These are phyloP conservation scores for Lymantria dispar DNA, from an alignment of 2,888 invertebrate species.

Conservation along the genomic window DNA sequence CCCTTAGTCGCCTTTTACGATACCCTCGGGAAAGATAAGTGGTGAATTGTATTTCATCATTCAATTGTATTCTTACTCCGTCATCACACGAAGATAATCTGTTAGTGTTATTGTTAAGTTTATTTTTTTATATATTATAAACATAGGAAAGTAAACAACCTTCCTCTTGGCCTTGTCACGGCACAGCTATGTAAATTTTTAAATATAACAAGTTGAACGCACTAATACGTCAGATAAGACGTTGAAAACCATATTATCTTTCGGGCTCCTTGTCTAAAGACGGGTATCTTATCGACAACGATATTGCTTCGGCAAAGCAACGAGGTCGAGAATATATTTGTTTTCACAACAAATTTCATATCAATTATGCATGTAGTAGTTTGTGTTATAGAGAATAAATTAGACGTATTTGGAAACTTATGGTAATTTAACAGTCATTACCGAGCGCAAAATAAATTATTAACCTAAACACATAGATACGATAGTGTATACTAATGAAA, in stretches of 20 bases:
- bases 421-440: no score
- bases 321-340: conserved; percentile 42
- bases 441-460: no score
- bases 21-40: no score
- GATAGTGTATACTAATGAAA: no score
- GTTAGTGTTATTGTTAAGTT: no score
- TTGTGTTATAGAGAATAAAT: not conserved
- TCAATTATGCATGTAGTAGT: conserved; percentile 11
- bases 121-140: no score
- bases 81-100: no score
- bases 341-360: conserved; percentile 40
- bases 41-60: no score
- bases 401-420: not conserved
- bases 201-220: conserved; percentile 61
- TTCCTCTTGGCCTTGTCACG: conserved; percentile 33
- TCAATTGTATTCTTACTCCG: no score
- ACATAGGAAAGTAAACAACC: conserved; percentile 6
- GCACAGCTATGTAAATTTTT: conserved; percentile 46
- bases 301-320: conserved; percentile 44
- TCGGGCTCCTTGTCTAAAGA: conserved; percentile 58
- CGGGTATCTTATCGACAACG: conserved; percentile 53
- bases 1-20: no score
- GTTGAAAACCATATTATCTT: conserved; percentile 48
- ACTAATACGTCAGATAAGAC: conserved; percentile 57
- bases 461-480: no score